These are phyloP conservation scores for Onchidella celtica DNA, from an alignment of 2,888 invertebrate species.

Conservation along the genomic window DNA sequence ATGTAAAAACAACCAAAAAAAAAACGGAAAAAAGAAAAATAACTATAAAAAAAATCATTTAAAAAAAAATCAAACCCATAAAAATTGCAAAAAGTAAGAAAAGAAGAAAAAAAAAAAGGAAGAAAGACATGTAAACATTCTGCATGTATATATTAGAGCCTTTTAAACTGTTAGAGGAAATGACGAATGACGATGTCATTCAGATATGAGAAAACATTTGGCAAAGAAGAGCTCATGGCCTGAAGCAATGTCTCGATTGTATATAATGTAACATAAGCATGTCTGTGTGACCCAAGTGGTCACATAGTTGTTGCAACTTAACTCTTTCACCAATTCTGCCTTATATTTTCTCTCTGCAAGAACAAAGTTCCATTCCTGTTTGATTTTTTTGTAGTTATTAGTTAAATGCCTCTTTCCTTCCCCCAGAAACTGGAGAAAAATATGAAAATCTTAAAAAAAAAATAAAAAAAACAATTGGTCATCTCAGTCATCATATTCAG, in stretches of 20 bases:
- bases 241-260: background rate
- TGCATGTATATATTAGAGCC: background rate
- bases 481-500: no score
- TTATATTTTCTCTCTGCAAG: constrained; percentile 13
- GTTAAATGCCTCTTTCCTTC: no score
- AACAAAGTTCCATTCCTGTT: constrained; percentile 21
- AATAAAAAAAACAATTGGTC: no score
- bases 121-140: background rate
- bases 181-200: no score
- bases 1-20: no score
- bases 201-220: no score
- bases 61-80: background rate
- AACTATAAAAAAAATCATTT: no score
- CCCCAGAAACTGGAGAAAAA: no score
- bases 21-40: no score
- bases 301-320: background rate
- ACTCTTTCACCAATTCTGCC: constrained; percentile 17
- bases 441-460: no score
- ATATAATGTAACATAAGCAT: constrained; percentile 18
- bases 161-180: background rate
- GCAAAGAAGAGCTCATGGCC: no score
- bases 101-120: background rate
- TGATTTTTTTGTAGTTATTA: no score
- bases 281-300: background rate
- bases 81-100: background rate